Evolutionary conservation across 2,888 invertebrate species (phyloP).

Genomic region (Caenorhabditis drosophilae): DNA sequence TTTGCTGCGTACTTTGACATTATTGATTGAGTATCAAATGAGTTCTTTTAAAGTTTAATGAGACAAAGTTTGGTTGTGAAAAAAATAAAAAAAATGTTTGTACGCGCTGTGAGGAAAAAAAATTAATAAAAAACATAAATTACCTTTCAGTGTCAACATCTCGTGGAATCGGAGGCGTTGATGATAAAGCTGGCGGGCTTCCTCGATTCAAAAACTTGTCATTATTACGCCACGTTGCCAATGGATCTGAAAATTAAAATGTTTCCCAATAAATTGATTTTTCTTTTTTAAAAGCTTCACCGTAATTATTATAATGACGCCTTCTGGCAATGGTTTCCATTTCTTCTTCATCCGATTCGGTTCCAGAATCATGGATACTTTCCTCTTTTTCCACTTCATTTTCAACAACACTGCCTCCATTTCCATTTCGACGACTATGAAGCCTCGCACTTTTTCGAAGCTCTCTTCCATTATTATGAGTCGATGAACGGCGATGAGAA

Average conservation of each 20-base stretch:
- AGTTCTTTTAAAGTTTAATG: too few relatives aligned
- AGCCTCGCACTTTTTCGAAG: slow-evolving; percentile 36
- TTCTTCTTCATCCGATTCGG: slow-evolving; percentile 54
- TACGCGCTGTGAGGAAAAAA: too few relatives aligned
- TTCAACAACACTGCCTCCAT: background rate
- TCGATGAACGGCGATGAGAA: too few relatives aligned
- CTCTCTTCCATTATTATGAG: slow-evolving; percentile 5
- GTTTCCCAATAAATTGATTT: background rate
- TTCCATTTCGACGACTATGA: background rate
- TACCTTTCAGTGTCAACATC: slow-evolving; percentile 18
- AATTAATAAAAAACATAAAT: too few relatives aligned
- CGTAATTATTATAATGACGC: too few relatives aligned
- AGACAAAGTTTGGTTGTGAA: too few relatives aligned
- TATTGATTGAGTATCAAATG: too few relatives aligned
- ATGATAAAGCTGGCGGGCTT: slow-evolving; percentile 5
- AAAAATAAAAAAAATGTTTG: too few relatives aligned
- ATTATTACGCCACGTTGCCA: background rate
- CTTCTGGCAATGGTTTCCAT: slow-evolving; percentile 3
- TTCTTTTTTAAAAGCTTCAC: background rate
- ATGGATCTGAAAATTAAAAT: slow-evolving; percentile 3
- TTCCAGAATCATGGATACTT: slow-evolving; percentile 43
- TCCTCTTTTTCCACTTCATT: background rate
- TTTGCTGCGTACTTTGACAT: too few relatives aligned
- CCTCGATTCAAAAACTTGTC: slow-evolving; percentile 2
- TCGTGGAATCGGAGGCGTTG: slow-evolving; percentile 4